phyloP scores from a whole-genome alignment of 2,797 vertebrate species.

The Tarsius wallacei region DNA sequence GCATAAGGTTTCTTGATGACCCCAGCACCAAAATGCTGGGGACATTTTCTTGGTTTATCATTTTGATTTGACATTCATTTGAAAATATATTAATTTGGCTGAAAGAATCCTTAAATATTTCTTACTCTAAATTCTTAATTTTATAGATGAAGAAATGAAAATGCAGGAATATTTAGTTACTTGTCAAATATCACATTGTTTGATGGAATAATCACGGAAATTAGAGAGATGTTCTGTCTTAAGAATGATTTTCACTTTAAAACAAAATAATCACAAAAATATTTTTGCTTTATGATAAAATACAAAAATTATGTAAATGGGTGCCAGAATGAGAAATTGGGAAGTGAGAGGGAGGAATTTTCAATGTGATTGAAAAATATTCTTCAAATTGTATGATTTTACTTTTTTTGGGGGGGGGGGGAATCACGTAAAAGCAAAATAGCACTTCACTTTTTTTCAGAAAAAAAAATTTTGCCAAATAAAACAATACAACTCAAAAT shows the following conservation, averaged over 20 bases:
- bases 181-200: not conserved
- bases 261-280: not conserved
- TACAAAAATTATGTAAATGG: not conserved
- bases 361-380: not conserved
- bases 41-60: not conserved
- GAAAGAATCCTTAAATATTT: not conserved
- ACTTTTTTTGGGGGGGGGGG: not conserved
- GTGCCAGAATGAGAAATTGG: too few relatives aligned
- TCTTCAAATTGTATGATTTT: not conserved
- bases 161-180: not conserved
- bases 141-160: not conserved
- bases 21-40: not conserved
- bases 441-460: not conserved
- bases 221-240: not conserved
- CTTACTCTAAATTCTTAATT: not conserved
- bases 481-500: not conserved
- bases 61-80: not conserved
- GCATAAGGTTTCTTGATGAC: not conserved
- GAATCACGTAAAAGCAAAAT: slow-evolving; percentile 34
- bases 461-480: not conserved
- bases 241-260: not conserved
- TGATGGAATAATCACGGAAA: not conserved
- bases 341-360: not conserved
- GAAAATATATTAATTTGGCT: not conserved
- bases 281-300: not conserved